Evolutionary conservation across 1,140 invertebrate genomes (phyloP), one percentile per base, ranked within the genome.

Genomic region (Hermetia illucens): DNA sequence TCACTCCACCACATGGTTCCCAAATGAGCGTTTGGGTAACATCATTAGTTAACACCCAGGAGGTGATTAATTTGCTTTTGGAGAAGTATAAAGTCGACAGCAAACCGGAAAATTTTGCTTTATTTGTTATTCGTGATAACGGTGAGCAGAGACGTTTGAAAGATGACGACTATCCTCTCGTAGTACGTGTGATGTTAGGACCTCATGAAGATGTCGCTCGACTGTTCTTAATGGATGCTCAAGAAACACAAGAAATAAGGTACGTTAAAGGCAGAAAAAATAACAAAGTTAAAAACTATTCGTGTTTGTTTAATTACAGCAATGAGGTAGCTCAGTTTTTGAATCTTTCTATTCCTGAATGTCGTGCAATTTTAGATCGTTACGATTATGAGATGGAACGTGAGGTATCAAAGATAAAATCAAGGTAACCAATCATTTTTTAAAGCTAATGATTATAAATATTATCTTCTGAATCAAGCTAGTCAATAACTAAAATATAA

Each of bases 61-160:
- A 88, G 55, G 83, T 89, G 12, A 84, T 90, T 29, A 85, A 83
- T 62, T 69, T 86, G 22, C 70, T 90, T 58, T 63, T 89, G 18
- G 84, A 89, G 44, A 90, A 89, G 53, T 90, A 89, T 55, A 86
- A 86, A 65, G 82, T 90, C 45, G 84, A 77, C 63, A 83, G 74
- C 48, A 70, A 75, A 42, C 66, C 80, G 2, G 69, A 75, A 38
- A 79, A 86, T 62, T 90, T 88, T 64, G 80, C 82, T 8, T 61
- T 90, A 12, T 89, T 80, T 54, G 72, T 88, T 30, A 72, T 89
- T 29, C 70, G 79, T 39, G 84, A 88, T 55, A 86, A 83, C 62
- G 84, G 84, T 55, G 83, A 86, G 60, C 79, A 83, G 59, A 68
- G 76, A 44, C 65, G 78, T 50, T 61, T 90, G 20, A 70, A 71